Conservation (phyloP, 1,140 invertebrate species). For the Eurytemora carolleeae region DNA sequence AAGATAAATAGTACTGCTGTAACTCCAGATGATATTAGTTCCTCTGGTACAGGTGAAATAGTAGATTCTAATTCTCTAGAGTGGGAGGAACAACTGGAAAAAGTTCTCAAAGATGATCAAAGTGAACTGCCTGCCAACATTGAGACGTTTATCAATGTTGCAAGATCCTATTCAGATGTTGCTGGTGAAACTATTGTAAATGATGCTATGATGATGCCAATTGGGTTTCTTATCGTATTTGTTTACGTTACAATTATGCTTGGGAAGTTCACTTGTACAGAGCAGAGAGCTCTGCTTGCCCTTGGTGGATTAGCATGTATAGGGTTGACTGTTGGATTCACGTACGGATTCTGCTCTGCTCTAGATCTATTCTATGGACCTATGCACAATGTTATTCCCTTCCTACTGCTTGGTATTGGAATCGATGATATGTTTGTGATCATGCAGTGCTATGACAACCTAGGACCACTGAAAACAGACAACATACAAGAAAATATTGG, state of each 20-base stretch:
- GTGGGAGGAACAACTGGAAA: neutral
- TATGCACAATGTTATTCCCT: slow-evolving; percentile 56
- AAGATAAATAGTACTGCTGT: slow-evolving; percentile 25
- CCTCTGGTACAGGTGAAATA: neutral
- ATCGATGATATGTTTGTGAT: slow-evolving; percentile 63
- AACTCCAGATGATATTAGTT: neutral
- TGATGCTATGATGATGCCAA: slow-evolving; percentile 31
- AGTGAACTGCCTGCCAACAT: neutral
- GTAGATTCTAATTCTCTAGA: slow-evolving; percentile 2
- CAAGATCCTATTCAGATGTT: slow-evolving; percentile 2
- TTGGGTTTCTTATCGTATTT: slow-evolving; percentile 33
- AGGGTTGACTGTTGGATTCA: slow-evolving; percentile 48
- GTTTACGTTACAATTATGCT: slow-evolving; percentile 35
- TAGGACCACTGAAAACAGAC: slow-evolving; percentile 3
- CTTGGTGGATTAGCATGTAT: slow-evolving; percentile 44
- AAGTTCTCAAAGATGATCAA: neutral
- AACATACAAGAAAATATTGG: slow-evolving; percentile 25
- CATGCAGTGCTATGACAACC: slow-evolving; percentile 31
- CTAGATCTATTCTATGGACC: slow-evolving; percentile 53
- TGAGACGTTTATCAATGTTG: slow-evolving; percentile 6
- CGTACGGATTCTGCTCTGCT: slow-evolving; percentile 47
- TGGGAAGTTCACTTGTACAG: slow-evolving; percentile 33
- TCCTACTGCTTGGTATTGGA: slow-evolving; percentile 52
- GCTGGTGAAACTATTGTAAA: slow-evolving; percentile 26
- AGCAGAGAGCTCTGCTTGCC: slow-evolving; percentile 36